Evolutionary conservation across 2,113 vertebrate genomes (phyloP).

Genomic region (Cyanoderma ruficeps): DNA sequence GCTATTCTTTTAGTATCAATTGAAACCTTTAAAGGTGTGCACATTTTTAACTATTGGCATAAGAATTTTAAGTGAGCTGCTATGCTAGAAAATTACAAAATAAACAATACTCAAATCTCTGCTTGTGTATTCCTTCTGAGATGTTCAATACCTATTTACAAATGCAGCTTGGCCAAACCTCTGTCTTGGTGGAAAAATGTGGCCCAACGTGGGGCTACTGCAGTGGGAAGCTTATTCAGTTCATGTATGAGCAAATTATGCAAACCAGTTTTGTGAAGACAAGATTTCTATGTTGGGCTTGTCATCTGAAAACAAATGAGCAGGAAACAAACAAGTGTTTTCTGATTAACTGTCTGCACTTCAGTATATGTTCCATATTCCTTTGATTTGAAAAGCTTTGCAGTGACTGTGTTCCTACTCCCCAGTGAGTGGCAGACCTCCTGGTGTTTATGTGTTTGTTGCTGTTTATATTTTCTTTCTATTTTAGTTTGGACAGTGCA

Average conservation of each 20-base stretch:
- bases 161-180: background rate
- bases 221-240: background rate
- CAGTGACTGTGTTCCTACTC: background rate
- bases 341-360: background rate
- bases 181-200: background rate
- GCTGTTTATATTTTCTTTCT: background rate
- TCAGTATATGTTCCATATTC: background rate
- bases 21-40: background rate
- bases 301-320: background rate
- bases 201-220: accelerated
- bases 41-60: background rate
- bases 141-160: background rate
- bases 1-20: background rate
- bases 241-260: background rate
- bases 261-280: background rate
- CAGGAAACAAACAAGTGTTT: background rate
- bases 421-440: background rate
- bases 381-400: background rate
- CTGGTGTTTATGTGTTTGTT: background rate
- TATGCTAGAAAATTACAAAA: background rate
- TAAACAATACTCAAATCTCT: background rate
- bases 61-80: background rate
- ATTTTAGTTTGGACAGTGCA: background rate
- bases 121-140: background rate
- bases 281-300: background rate